Conservation (phyloP, 2,113 vertebrate genomes). For the Sylvia atricapilla region DNA sequence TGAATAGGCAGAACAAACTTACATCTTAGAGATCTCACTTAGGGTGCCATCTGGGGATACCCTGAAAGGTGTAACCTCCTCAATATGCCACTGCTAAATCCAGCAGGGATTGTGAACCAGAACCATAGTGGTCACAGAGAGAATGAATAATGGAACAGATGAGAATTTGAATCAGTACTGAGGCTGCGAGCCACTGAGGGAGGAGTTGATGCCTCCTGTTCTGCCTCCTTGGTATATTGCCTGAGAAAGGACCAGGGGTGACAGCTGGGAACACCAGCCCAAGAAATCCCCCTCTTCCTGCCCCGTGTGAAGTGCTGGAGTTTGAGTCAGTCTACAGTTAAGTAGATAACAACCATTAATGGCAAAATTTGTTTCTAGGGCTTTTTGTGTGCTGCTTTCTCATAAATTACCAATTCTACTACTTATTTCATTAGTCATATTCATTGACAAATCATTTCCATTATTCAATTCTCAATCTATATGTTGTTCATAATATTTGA, state of each 20-base stretch:
- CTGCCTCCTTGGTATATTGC: not conserved
- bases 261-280: not conserved
- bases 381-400: not conserved
- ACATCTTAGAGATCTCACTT: not conserved
- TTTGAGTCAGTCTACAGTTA: not conserved
- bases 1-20: not conserved
- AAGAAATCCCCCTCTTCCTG: not conserved
- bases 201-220: fast-evolving
- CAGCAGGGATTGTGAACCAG: not conserved
- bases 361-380: not conserved
- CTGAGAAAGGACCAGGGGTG: not conserved
- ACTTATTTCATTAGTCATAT: not conserved
- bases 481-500: not conserved
- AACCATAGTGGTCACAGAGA: not conserved
- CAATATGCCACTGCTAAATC: not conserved
- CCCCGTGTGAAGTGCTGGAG: not conserved
- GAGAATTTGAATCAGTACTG: not conserved
- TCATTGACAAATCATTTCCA: not conserved
- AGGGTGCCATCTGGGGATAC: not conserved
- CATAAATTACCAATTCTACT: not conserved
- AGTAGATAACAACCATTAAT: not conserved
- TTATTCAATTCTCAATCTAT: not conserved
- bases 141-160: not conserved
- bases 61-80: not conserved
- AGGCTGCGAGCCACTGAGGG: not conserved